Evolutionary conservation across 1,140 invertebrate species (phyloP).

Genomic region (Charaxes varanes): DNA sequence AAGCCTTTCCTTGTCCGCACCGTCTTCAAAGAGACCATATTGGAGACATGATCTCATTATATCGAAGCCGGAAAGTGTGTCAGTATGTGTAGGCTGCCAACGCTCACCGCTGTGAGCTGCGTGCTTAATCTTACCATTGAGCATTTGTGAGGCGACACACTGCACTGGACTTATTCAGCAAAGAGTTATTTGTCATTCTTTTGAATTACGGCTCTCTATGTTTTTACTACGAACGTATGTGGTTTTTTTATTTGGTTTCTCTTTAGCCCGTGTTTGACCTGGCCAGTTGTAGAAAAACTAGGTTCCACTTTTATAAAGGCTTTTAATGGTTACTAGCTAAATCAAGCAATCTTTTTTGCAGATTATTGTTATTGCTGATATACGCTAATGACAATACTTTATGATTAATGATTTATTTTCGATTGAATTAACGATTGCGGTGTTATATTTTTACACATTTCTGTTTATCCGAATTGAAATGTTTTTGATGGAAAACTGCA

Average conservation of each 20-base stretch:
- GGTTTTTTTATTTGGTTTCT: background rate
- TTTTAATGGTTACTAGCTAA: no score
- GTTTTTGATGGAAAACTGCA: no score
- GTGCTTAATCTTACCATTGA: conserved; percentile 51
- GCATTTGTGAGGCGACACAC: conserved; percentile 6
- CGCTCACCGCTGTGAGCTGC: conserved; percentile 25
- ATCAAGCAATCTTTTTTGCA: no score
- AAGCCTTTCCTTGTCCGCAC: conserved; percentile 8
- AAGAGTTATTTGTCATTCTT: background rate
- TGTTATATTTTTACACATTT: no score
- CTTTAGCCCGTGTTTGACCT: no score
- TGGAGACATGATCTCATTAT: conserved; percentile 30
- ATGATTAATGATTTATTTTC: no score
- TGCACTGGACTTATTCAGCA: conserved; percentile 2
- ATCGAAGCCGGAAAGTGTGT: conserved; percentile 24
- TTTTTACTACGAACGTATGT: background rate
- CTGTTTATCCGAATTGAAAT: no score
- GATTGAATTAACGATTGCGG: no score
- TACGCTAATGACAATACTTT: no score
- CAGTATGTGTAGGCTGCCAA: conserved; percentile 26
- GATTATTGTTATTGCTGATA: no score
- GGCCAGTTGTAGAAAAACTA: no score
- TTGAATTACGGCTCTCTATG: background rate
- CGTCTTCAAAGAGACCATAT: conserved; percentile 13
- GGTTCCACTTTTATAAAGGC: no score